Evolutionary conservation across 2,888 invertebrate species (phyloP), one percentile per base, ranked within the genome.

Genomic region (Lamellibrachia satsuma): DNA sequence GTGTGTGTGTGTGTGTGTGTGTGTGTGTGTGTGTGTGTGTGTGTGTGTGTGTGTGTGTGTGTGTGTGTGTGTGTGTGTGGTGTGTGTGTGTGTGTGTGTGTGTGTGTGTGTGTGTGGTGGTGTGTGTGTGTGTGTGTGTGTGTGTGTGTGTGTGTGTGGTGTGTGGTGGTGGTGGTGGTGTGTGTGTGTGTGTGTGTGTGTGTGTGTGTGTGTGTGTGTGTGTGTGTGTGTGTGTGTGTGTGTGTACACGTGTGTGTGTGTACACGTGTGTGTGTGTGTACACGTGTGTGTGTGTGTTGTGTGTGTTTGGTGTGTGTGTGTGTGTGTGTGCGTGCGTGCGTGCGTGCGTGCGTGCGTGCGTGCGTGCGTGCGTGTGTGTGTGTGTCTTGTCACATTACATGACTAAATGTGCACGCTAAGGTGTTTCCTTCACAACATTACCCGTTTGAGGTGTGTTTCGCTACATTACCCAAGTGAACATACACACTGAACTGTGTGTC

Each of bases 1-100:
- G 75, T 15, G 22, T 1, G 75, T 75, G 75, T 75, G 75, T 75
- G 75, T 75, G 75, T 75, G 75, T 75, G 75, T 75, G 22, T 75
- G 22, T 75, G 75, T 75, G 75, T 75, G 75, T 75, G 75, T 75
- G 75, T 75, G 75, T 75, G 75, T 75, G 75, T 75, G 75, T 75
- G 75, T 75, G 75, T 75, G 75, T 75, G 75, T 75, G 75, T 75
- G 15, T 75, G 75, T 75, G 22, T 75, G 75, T 75, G n/a, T n/a
- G n/a, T n/a, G n/a, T n/a, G n/a, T n/a, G n/a, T 9, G 55, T 55
- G 8, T 7, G 9, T 9, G 9, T 55, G 7, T 55, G 7, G n/a
- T n/a, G 75, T 75, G 75, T 75, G 75, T 75, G 60, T 60, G 60
- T 60, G 60, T 11, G 60, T 60, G 60, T 60, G 60, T 60, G 60